Base-by-base conservation (phyloP, 2,888 invertebrate genomes). In the Luperina nickerlii region DNA sequence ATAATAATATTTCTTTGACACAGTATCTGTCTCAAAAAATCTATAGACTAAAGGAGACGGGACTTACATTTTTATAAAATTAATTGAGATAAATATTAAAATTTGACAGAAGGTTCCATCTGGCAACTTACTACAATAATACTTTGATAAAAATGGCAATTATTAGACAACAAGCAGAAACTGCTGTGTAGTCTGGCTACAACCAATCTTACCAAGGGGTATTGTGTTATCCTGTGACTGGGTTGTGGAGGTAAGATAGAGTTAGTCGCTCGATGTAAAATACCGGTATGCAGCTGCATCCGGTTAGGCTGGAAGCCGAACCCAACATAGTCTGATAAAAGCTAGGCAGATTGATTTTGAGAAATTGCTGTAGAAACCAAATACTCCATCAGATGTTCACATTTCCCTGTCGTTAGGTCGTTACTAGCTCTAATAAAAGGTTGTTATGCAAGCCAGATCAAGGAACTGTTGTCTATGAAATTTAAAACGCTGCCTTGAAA, bases 1-100 rank as follows among this genome's bases (percentile, higher is more conserved):
- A 57, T 57, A 48, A 73, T 67, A 60, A 73, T 66, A 66, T 51
- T 48, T 60, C n/a, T 83, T 83, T 54, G 60, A 80, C 42, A 82
- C 67, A 54, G 13, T 32, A 62, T 27, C 51, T 27, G 9, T n/a
- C n/a, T 38, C 32, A 48, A 60, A 76, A 20, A 24, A 38, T 48
- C 18, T n/a, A n/a, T 27, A 60, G n/a, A 62, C 27, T 20, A 70
- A 38, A 51, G 7, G 8, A 42, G 72, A 69, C 4, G 2, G 7
- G 27, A 13, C 27, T 20, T 20, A 67, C 7, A 20, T 27, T 27
- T 20, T n/a, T 27, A 20, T 5, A 51, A 51, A 27, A 69, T 20
- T 11, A 45, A 13, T 15, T 0, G 32, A 24, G 2, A 32, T 15
- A 24, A 9, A 27, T 27, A 27, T 27, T 8, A 5, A 13, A 69